A percentile compares a stretch with the other conserved stretches of the same genome.
phyloP scores from a whole-genome alignment of 2,113 vertebrate genomes.

The Scophthalmus maximus region DNA sequence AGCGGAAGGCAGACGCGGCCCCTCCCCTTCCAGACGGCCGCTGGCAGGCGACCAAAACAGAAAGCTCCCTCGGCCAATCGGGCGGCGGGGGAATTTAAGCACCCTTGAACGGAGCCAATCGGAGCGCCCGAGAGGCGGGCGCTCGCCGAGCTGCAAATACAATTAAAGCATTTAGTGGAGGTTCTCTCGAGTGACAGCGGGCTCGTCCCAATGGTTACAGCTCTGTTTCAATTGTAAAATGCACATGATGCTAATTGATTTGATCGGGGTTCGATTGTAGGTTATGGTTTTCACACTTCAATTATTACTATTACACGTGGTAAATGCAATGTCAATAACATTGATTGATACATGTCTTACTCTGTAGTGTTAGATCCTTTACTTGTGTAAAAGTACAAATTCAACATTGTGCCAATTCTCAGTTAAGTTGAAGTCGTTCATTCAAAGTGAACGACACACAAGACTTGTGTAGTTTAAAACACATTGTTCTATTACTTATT shows the following conservation, averaged over 20 bases:
- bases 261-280: slow-evolving; percentile 34
- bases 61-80: slow-evolving; percentile 82
- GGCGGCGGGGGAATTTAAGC: slow-evolving; percentile 14
- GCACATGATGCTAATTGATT: slow-evolving; percentile 76
- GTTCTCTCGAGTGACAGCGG: slow-evolving; percentile 77
- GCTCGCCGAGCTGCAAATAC: slow-evolving; percentile 69
- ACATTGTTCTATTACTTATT: too few species aligned
- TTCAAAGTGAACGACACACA: too few species aligned
- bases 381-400: neutral
- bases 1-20: slow-evolving; percentile 84
- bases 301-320: neutral
- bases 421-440: too few species aligned
- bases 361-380: neutral
- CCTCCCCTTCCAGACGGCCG: slow-evolving; percentile 83
- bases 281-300: slow-evolving; percentile 7
- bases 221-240: slow-evolving; percentile 78
- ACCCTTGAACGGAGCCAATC: slow-evolving; percentile 68
- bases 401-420: too few species aligned
- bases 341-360: neutral
- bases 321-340: neutral
- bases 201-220: slow-evolving; percentile 70
- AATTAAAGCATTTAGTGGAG: slow-evolving; percentile 74
- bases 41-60: slow-evolving; percentile 83
- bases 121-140: slow-evolving; percentile 47
- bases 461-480: too few species aligned